These are phyloP conservation scores for Amblyopsis rosae DNA, from an alignment of 2,113 vertebrate species.

Conservation along the genomic window DNA sequence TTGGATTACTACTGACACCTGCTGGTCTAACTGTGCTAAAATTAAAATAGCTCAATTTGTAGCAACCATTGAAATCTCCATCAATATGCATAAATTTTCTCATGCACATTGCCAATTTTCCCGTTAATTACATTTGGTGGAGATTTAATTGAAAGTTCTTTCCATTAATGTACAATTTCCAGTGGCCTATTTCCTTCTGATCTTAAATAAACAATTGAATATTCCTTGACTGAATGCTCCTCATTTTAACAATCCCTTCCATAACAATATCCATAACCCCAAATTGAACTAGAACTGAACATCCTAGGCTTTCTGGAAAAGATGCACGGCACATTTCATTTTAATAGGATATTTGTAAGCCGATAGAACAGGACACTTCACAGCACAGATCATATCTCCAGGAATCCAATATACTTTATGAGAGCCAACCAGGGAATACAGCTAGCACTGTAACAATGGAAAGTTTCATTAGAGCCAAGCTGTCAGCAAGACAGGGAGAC, in stretches of 20 bases:
- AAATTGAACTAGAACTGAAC: not conserved
- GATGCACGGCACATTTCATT: not conserved
- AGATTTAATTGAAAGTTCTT: no score
- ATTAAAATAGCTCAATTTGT: no score
- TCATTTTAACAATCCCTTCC: not conserved
- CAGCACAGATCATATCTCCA: slow-evolving; percentile 11
- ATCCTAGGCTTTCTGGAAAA: not conserved
- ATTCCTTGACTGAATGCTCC: not conserved
- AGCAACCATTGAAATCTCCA: no score
- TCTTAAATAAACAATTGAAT: not conserved
- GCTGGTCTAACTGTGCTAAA: no score
- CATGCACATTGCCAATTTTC: no score
- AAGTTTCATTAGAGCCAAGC: slow-evolving; percentile 40
- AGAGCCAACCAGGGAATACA: slow-evolving; percentile 35
- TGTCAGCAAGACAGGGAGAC: slow-evolving; percentile 17
- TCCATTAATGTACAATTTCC: no score
- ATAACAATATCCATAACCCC: not conserved
- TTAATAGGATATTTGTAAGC: not conserved
- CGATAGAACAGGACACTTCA: not conserved
- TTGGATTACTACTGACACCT: no score
- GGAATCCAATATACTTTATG: not conserved
- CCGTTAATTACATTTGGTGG: no score
- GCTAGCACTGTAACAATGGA: slow-evolving; percentile 56
- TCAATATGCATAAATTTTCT: no score
- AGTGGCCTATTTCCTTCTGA: not conserved